A percentile compares a stretch with the other conserved stretches of the same genome.
Evolutionary conservation across 2,113 vertebrate species (phyloP).

Genomic region (Notarius lentiginosus): DNA sequence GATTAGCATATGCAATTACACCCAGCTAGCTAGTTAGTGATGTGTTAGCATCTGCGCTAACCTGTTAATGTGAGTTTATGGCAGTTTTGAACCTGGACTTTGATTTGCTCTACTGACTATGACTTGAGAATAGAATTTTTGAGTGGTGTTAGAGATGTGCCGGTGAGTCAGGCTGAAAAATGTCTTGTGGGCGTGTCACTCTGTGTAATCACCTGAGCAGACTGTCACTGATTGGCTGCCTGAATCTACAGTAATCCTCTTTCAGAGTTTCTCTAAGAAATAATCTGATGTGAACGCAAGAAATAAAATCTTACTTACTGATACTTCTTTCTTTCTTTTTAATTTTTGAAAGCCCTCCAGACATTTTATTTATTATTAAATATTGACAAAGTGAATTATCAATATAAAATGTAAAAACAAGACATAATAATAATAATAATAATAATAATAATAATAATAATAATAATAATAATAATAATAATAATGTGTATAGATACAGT

Average conservation of each 20-base stretch:
- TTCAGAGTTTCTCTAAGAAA: not conserved
- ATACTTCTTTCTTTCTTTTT: no score
- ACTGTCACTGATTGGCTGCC: not conserved
- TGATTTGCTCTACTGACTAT: not conserved
- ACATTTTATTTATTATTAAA: no score
- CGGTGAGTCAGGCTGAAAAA: not conserved
- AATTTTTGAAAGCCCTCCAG: no score
- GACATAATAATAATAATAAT: no score
- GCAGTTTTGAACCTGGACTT: not conserved
- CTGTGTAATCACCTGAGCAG: not conserved
- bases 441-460: no score
- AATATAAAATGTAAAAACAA: no score
- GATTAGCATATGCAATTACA: not conserved
- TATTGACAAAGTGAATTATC: no score
- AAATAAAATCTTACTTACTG: no score
- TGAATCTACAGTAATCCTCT: not conserved
- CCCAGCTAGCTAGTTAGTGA: not conserved
- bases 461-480: no score
- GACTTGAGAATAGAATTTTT: no score
- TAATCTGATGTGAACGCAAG: not conserved
- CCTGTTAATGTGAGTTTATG: not conserved
- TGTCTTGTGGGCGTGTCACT: not conserved
- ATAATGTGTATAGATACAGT: no score
- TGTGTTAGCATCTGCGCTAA: not conserved
- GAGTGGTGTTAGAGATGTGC: not conserved